Evolutionary conservation across 1,140 invertebrate species (phyloP), one percentile per base, ranked within the genome.

Genomic region (Saccostrea echinata): DNA sequence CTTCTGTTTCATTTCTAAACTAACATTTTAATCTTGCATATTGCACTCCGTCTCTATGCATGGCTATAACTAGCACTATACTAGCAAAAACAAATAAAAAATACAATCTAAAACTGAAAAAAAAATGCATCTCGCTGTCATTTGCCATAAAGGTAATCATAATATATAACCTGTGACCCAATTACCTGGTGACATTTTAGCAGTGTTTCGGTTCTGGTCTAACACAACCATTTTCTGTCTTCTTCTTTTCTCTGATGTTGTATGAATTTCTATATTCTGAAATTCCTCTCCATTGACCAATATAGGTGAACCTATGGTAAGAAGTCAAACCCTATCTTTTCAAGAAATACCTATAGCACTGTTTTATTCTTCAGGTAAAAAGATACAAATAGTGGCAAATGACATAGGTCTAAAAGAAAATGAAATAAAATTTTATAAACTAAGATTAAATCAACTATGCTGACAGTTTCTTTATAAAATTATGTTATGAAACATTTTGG

Each of bases 211-310:
- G 81, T 91, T 92, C 88, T 90, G 88, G 84, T 92, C 91, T 16
- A 90, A 61, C 55, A 53, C 90, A 13, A 90, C 80, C 55, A 33
- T 43, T 35, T 55, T 33, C 51, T 84, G 27, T n/a, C 51, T 64
- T 71, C 64, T 84, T n/a, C 21, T 84, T 71, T 80, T 52, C 16
- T 84, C 81, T 11, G 61, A 82, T 13, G 87, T 83, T 24, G 64
- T 88, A n/a, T 90, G 86, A 27, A 95, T 92, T 86, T 95, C 94
- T 35, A 94, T 94, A 88, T 94, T 95, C 87, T 94, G 93, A 92
- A 94, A 95, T 91, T 95, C 94, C 89, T 95, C 94, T 53, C 94
- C 94, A 90, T 95, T 94, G 55, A 95, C 92, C 84, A 95, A 92
- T 3, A 95, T 93, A n/a, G 94, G 93, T 53, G 94, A 94, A 51